Evolutionary conservation across 2,113 vertebrate species (phyloP).

Genomic region (Hypocryptadius cinnamomeus): DNA sequence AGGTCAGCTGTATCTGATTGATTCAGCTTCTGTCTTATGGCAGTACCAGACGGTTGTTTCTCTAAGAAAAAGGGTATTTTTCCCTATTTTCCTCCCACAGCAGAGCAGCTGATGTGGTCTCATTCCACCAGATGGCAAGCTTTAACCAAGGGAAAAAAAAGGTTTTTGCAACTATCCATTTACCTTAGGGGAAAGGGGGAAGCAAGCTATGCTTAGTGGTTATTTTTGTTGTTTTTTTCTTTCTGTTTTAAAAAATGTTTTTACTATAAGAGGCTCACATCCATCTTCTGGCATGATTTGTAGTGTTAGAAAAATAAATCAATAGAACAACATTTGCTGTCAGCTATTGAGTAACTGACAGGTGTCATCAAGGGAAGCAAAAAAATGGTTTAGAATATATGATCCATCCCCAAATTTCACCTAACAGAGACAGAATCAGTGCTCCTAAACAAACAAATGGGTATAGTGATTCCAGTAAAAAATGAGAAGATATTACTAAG

Average conservation of each 20-base stretch:
- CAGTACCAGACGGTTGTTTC: not conserved
- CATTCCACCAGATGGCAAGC: slow-evolving; percentile 67
- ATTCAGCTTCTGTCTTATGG: slow-evolving; percentile 36
- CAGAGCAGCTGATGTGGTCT: not conserved
- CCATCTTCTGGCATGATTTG: slow-evolving; percentile 8
- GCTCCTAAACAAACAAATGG: not conserved
- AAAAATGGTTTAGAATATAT: not conserved
- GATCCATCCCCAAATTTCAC: not conserved
- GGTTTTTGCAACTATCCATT: not conserved
- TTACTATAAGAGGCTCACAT: not conserved
- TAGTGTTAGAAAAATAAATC: slow-evolving; percentile 11
- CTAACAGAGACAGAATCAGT: not conserved
- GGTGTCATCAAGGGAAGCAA: not conserved
- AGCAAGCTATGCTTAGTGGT: not conserved
- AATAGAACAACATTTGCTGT: not conserved
- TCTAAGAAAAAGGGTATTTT: not conserved
- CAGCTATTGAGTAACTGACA: slow-evolving; percentile 4
- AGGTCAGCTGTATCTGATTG: slow-evolving; percentile 52
- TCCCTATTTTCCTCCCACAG: not conserved
- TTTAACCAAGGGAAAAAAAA: slow-evolving; percentile 24
- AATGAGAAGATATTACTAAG: not conserved
- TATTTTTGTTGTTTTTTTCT: not conserved
- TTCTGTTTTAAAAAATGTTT: slow-evolving; percentile 7
- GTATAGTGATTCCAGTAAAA: not conserved
- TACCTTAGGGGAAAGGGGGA: not conserved